Conservation (phyloP, 2,888 invertebrate genomes). For the Melanophora roralis region DNA sequence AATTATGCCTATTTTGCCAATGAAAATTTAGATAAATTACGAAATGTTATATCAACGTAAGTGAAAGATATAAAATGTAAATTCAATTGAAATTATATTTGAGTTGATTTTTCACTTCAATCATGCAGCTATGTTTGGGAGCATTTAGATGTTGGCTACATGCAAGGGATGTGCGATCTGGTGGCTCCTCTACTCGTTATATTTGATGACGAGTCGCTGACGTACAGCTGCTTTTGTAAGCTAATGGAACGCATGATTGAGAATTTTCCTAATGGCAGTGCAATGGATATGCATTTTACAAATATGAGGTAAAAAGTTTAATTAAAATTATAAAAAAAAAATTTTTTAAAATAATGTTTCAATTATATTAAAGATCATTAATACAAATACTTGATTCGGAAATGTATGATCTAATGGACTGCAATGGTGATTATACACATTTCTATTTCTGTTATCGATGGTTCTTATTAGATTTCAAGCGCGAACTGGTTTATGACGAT, state of each 20-base stretch:
- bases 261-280: conserved; percentile 93
- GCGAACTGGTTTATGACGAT: conserved; percentile 93
- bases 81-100: no score
- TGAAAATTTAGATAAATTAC: conserved; percentile 92
- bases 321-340: neutral
- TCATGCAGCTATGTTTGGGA: conserved; percentile 93
- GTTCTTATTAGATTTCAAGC: conserved; percentile 95
- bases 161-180: conserved; percentile 97
- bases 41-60: conserved; percentile 98
- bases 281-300: conserved; percentile 95
- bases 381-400: conserved; percentile 93
- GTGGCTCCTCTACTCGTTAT: conserved; percentile 93
- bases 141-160: conserved; percentile 93
- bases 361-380: conserved; percentile 80
- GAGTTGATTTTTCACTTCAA: neutral
- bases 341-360: neutral
- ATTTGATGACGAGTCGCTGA: conserved; percentile 91
- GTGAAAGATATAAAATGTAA: conserved; percentile 68
- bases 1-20: conserved; percentile 95
- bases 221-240: conserved; percentile 92
- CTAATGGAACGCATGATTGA: conserved; percentile 92
- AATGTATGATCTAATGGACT: conserved; percentile 93
- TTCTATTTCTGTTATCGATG: conserved; percentile 97
- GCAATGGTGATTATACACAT: conserved; percentile 95
- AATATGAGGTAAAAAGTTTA: conserved; percentile 85